A percentile compares a stretch with the other conserved stretches of the same genome.
Conservation (phyloP, 2,888 invertebrate species). For the Ischnura elegans region DNA sequence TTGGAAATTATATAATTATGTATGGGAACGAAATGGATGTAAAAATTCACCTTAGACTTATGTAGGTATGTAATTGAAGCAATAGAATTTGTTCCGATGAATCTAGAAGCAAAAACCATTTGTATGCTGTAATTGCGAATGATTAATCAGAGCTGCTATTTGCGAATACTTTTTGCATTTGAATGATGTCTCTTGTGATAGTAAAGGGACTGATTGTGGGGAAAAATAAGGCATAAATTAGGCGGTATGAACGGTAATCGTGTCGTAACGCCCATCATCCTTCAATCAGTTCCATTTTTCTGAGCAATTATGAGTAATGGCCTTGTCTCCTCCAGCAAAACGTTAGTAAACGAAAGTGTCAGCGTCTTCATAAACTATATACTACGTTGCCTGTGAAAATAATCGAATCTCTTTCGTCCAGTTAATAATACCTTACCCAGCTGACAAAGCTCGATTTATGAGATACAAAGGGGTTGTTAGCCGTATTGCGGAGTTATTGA, state of each 20-base stretch:
- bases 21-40: too few relatives aligned
- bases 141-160: too few relatives aligned
- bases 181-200: too few relatives aligned
- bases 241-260: background rate
- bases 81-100: too few relatives aligned
- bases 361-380: background rate
- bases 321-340: background rate
- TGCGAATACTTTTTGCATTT: too few relatives aligned
- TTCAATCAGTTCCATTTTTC: background rate
- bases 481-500: background rate
- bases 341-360: background rate
- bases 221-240: background rate
- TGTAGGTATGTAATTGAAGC: too few relatives aligned
- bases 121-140: too few relatives aligned
- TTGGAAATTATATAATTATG: too few relatives aligned
- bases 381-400: background rate
- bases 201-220: too few relatives aligned
- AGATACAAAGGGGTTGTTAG: background rate
- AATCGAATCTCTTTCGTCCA: background rate
- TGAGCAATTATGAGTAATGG: background rate
- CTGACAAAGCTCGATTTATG: background rate
- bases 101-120: too few relatives aligned
- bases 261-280: too few relatives aligned
- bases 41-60: too few relatives aligned
- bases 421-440: background rate